phyloP scores from a whole-genome alignment of 2,113 vertebrate species.

The Acrocephalus arundinaceus region DNA sequence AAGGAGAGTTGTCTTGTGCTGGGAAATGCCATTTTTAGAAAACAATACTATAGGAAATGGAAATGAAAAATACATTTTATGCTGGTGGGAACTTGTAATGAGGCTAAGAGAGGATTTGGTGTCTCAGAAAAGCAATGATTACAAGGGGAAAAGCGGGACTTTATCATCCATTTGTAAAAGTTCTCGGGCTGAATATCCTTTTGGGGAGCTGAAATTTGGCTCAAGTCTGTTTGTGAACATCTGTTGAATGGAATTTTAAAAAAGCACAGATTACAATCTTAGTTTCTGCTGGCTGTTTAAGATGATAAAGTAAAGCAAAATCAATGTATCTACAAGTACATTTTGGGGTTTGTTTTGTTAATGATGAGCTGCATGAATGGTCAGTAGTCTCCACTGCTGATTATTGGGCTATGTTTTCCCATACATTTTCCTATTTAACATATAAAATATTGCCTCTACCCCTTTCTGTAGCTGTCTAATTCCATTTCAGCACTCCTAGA shows the following conservation, averaged over 20 bases:
- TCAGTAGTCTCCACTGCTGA: background rate
- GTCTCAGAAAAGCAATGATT: constrained; percentile 51
- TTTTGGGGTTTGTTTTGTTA: background rate
- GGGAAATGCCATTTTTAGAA: constrained; percentile 35
- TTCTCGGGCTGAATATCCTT: constrained; percentile 45
- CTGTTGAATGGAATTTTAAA: constrained; percentile 61
- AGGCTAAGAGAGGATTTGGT: constrained; percentile 60
- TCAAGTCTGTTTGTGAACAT: constrained; percentile 34
- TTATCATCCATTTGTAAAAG: constrained; percentile 54
- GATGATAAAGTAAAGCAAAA: background rate
- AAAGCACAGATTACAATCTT: constrained; percentile 53
- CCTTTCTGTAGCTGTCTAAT: background rate
- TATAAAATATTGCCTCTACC: background rate
- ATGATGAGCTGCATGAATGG: background rate
- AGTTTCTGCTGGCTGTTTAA: constrained; percentile 29
- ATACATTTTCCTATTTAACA: background rate
- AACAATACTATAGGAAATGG: constrained; percentile 50
- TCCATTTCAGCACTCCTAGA: background rate
- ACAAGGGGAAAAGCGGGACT: background rate
- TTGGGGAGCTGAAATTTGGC: constrained; percentile 60
- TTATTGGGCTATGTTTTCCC: background rate
- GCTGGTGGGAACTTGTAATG: constrained; percentile 59
- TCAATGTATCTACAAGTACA: background rate
- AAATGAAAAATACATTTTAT: constrained; percentile 50
- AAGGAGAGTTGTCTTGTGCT: constrained; percentile 12